Evolutionary conservation across 2,888 invertebrate species (phyloP).

Genomic region (Nematopogon swammerdamellus): DNA sequence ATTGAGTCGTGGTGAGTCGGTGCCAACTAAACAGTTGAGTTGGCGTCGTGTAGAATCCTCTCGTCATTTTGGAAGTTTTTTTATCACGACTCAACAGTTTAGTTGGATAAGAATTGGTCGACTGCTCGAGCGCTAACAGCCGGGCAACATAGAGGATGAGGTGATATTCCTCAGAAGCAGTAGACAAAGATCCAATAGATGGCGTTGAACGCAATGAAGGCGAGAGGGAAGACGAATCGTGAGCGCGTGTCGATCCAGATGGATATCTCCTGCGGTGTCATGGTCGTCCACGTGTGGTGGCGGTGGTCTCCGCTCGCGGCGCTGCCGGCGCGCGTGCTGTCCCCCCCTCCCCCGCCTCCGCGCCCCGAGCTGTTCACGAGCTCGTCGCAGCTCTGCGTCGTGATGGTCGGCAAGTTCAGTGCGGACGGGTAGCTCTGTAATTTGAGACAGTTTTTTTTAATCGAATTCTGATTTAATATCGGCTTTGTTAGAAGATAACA

Average conservation of each 20-base stretch:
- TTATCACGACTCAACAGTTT: too few relatives aligned
- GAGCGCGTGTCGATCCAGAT: slow-evolving; percentile 84
- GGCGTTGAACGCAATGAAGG: slow-evolving; percentile 76
- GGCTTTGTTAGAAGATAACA: too few relatives aligned
- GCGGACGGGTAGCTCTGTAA: slow-evolving; percentile 64
- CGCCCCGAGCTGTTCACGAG: slow-evolving; percentile 22
- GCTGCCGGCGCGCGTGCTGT: slow-evolving; percentile 28
- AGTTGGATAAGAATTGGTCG: too few relatives aligned
- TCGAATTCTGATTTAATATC: too few relatives aligned
- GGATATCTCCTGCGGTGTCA: slow-evolving; percentile 86
- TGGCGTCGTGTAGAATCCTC: too few relatives aligned
- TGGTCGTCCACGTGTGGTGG: slow-evolving; percentile 67
- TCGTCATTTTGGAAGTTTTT: too few relatives aligned
- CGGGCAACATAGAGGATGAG: too few relatives aligned
- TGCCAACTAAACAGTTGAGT: too few relatives aligned
- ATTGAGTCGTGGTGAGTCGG: too few relatives aligned
- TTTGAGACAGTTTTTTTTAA: too few relatives aligned
- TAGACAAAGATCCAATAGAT: slow-evolving; percentile 78
- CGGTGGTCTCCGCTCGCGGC: slow-evolving; percentile 31
- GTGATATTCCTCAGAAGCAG: slow-evolving; percentile 48
- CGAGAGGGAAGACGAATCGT: slow-evolving; percentile 70
- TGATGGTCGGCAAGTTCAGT: slow-evolving; percentile 65
- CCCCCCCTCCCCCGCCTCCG: slow-evolving; percentile 16
- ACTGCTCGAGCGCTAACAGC: too few relatives aligned
- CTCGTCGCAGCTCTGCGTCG: slow-evolving; percentile 65